Conservation (phyloP, 37 sponge, comb jelly and placozoan genomes). For the Ianthella basta region DNA sequence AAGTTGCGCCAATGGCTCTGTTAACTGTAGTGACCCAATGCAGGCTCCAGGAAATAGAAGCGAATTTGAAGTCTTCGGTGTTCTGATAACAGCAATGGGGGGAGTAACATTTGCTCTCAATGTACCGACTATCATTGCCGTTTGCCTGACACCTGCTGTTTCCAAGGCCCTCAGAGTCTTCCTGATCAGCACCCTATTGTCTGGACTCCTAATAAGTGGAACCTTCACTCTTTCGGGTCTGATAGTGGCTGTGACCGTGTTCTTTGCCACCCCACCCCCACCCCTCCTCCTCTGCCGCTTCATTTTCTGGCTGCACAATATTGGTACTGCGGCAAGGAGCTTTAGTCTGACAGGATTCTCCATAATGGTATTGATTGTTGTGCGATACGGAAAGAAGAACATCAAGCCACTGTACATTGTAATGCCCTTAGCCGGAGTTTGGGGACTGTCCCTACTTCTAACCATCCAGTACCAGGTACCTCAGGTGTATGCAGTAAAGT, state of each 20-base stretch:
- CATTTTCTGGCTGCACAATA: background rate
- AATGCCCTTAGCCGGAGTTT: too few species aligned
- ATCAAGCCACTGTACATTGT: too few species aligned
- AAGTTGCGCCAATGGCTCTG: too few species aligned
- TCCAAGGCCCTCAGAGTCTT: background rate
- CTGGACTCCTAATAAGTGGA: background rate
- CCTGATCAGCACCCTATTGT: background rate
- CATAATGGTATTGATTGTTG: too few species aligned
- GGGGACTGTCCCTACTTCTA: too few species aligned
- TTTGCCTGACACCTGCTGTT: background rate
- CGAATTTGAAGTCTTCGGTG: too few species aligned
- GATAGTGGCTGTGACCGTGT: background rate
- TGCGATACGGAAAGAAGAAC: too few species aligned
- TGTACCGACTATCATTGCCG: background rate
- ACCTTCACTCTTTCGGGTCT: background rate
- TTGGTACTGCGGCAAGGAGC: too few species aligned
- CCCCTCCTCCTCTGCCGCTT: background rate
- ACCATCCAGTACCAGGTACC: background rate
- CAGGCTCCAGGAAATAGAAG: too few species aligned
- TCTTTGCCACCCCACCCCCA: background rate
- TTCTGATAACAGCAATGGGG: background rate
- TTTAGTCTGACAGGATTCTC: too few species aligned
- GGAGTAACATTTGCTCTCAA: background rate
- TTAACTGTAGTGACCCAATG: too few species aligned
- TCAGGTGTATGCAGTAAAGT: constrained; percentile 8